Evolutionary conservation across 1,140 invertebrate species (phyloP), one percentile per base, ranked within the genome.

Genomic region (Mycetomoellerius zeteki): DNA sequence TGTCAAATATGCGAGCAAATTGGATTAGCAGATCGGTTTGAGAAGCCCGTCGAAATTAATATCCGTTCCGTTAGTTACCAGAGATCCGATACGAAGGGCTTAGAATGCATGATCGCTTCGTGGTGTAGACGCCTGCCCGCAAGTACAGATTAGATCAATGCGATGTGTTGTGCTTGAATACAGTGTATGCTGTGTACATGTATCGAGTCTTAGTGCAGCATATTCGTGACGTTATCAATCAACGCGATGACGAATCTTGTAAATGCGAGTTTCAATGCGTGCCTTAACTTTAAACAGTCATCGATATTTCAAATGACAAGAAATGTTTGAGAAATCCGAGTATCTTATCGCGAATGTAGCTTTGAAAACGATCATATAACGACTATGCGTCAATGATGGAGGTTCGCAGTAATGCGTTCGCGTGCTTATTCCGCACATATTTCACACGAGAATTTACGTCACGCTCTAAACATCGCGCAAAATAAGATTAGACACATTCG

Each of bases 61-160:
- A 93, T 93, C 91, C 92, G 92, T 92, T 93, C 86, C 81, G 90
- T 92, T 93, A 90, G 92, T 92, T 92, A 87, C 82, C 76, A 85
- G 87, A 89, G 90, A 92, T 88, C 86, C 88, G 90, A 92, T 92
- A 89, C 65, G 75, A 58, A 58, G 37, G 77, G 87, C 86, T 86
- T 88, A 90, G 89, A 89, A 89, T 92, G 90, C 89, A 90, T 81
- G 88, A 92, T 92, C 76, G 69, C 77, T 91, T 88, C 80, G 60
- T 43, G 86, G 76, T 37, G 64, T 78, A 84, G 71, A 82, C 37
- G 86, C 62, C 54, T 14, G 69, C 69, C 84, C 82, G 24, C 90
- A 90, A 91, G 89, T 90, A 43, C 65, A 73, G 86, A 88, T 88
- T 88, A 86, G 86, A 91, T 90, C 87, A 88, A 86, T 69, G 76